Conservation (phyloP, 2,888 invertebrate species). For the Fissipunctia ypsillon region DNA sequence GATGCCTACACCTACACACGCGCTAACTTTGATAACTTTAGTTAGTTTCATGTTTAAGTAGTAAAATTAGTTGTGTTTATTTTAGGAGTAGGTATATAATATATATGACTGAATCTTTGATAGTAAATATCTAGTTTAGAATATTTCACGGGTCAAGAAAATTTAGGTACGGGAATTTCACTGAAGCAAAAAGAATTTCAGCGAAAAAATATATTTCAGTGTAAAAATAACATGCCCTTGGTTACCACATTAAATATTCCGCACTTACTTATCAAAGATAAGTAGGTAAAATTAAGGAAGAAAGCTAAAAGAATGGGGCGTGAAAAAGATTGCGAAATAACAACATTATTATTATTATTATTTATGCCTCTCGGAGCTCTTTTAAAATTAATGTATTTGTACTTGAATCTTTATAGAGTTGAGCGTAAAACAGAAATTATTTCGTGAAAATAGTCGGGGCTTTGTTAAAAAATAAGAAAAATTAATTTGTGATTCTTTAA, state of each 20-base stretch:
- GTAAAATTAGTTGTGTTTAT: constrained; percentile 28
- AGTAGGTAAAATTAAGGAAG: constrained; percentile 37
- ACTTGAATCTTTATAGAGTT: constrained; percentile 35
- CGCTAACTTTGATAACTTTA: constrained; percentile 46
- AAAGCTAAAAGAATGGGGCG: constrained; percentile 36
- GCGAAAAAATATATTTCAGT: neutral
- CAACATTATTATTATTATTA: constrained; percentile 52
- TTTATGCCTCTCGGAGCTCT: constrained; percentile 29
- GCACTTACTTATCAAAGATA: constrained; percentile 41
- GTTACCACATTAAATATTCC: constrained; percentile 36
- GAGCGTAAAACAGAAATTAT: constrained; percentile 17
- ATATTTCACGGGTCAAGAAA: neutral
- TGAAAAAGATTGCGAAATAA: constrained; percentile 51
- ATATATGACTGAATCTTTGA: neutral
- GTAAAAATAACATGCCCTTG: constrained; percentile 18
- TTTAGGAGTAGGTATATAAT: neutral
- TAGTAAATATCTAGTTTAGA: neutral
- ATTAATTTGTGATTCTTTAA: neutral
- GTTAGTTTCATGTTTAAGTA: constrained; percentile 29
- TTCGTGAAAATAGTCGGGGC: neutral
- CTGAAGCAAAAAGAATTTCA: neutral
- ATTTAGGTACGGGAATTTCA: neutral
- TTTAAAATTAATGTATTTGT: constrained; percentile 48
- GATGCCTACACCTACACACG: constrained; percentile 44
- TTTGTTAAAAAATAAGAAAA: neutral